Evolutionary conservation across 2,888 invertebrate genomes (phyloP).

Genomic region (Empis stercorea): DNA sequence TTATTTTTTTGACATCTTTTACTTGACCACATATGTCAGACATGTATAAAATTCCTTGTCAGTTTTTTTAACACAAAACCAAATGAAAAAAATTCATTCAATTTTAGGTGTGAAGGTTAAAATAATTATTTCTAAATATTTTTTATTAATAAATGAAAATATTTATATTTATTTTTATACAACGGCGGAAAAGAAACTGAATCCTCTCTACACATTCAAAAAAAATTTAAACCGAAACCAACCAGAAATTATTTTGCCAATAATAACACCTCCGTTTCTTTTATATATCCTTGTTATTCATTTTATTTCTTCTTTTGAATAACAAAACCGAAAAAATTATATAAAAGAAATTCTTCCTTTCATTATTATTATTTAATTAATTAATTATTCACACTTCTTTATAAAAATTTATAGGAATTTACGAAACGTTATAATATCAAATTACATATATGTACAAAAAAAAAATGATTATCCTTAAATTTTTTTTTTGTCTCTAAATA

Average conservation of each 20-base stretch:
- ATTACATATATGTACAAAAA: background rate
- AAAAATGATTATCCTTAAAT: background rate
- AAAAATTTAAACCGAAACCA: too few species aligned
- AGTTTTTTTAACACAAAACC: too few species aligned
- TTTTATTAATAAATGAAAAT: background rate
- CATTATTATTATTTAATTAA: conserved; percentile 1
- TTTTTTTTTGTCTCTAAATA: too few species aligned
- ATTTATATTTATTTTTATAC: too few species aligned
- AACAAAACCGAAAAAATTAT: too few species aligned
- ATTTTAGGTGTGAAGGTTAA: background rate
- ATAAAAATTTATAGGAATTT: background rate
- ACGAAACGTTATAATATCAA: background rate
- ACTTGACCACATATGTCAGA: too few species aligned
- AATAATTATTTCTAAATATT: background rate
- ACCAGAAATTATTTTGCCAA: conserved; percentile 11
- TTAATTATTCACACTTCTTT: conserved; percentile 1
- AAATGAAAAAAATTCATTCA: too few species aligned
- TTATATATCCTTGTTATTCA: conserved; percentile 1
- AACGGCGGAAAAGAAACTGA: too few species aligned
- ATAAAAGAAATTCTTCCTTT: too few species aligned
- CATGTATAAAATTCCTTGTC: too few species aligned
- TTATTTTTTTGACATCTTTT: too few species aligned
- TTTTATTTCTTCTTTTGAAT: background rate
- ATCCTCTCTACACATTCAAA: too few species aligned
- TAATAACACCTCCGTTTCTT: conserved; percentile 11